Conservation (phyloP, 2,888 invertebrate species). For the Papilio elwesi region DNA sequence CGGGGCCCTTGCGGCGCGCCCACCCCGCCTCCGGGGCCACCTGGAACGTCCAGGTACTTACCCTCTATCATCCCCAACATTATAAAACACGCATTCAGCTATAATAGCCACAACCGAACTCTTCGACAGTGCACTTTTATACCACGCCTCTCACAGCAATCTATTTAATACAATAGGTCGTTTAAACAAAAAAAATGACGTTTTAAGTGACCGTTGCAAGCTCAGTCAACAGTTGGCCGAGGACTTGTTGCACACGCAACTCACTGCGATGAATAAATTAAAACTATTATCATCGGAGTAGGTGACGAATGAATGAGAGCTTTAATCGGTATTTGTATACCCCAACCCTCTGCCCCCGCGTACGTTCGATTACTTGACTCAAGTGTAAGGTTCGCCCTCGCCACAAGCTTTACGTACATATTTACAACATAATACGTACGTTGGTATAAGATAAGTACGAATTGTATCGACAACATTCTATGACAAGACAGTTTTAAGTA, state of each 20-base stretch:
- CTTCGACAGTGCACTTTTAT: background rate
- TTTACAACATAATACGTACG: background rate
- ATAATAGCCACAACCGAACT: background rate
- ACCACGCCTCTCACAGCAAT: background rate
- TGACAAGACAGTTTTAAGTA: background rate
- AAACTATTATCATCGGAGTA: constrained; percentile 55
- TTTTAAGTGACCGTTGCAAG: constrained; percentile 53
- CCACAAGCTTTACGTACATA: background rate
- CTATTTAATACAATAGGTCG: constrained; percentile 15
- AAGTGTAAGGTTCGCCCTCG: background rate
- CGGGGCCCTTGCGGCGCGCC: constrained; percentile 87
- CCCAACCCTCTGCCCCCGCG: constrained; percentile 31
- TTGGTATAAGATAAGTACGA: background rate
- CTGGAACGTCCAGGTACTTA: constrained; percentile 90
- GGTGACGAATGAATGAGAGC: constrained; percentile 46
- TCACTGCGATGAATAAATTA: constrained; percentile 65
- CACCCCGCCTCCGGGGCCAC: constrained; percentile 92
- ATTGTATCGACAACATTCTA: background rate
- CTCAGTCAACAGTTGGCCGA: constrained; percentile 77
- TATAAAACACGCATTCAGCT: background rate
- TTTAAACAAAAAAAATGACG: constrained; percentile 40
- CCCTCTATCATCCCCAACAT: constrained; percentile 11
- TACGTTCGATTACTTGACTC: constrained; percentile 16
- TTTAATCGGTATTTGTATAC: constrained; percentile 43
- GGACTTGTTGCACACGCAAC: constrained; percentile 78